Percentiles rank a stretch among this genome's conserved stretches.
Conservation (phyloP, 2,113 vertebrate species). For the Athene noctua region DNA sequence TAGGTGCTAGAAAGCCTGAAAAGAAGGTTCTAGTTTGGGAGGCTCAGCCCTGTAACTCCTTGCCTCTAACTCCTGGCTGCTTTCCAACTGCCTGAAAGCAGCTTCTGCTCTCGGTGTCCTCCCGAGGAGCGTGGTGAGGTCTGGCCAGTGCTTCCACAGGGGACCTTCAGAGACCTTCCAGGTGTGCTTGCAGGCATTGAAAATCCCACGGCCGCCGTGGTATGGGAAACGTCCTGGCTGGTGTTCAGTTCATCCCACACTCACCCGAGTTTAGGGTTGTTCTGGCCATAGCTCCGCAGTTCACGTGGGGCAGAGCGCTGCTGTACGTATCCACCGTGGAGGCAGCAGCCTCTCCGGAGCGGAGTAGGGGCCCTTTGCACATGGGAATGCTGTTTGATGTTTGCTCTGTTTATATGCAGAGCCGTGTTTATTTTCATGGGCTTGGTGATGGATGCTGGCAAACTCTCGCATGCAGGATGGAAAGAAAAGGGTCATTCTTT, state of each 20-base stretch:
- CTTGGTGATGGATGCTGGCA: conserved; percentile 56
- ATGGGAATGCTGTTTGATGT: not conserved
- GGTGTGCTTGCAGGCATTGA: not conserved
- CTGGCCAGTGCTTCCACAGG: not conserved
- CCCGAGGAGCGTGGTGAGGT: not conserved
- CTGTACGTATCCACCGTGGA: not conserved
- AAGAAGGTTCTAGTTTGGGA: not conserved
- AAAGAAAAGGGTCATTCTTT: conserved; percentile 62
- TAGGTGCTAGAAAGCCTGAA: not conserved
- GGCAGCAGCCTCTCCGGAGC: not conserved
- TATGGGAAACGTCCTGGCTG: fast-evolving
- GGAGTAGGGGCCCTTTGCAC: not conserved
- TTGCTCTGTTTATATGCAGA: conserved; percentile 17
- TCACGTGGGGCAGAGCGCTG: fast-evolving
- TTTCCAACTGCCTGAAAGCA: not conserved
- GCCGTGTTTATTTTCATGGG: conserved; percentile 25
- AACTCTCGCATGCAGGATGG: not conserved
- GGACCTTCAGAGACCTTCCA: not conserved
- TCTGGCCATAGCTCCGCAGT: not conserved
- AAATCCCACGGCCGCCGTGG: not conserved
- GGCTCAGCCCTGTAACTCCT: not conserved
- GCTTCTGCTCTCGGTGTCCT: not conserved
- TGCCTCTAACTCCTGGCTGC: fast-evolving
- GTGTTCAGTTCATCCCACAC: fast-evolving
- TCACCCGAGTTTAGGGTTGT: not conserved